Conservation (phyloP, 2,113 vertebrate genomes). For the Anas platyrhynchos region DNA sequence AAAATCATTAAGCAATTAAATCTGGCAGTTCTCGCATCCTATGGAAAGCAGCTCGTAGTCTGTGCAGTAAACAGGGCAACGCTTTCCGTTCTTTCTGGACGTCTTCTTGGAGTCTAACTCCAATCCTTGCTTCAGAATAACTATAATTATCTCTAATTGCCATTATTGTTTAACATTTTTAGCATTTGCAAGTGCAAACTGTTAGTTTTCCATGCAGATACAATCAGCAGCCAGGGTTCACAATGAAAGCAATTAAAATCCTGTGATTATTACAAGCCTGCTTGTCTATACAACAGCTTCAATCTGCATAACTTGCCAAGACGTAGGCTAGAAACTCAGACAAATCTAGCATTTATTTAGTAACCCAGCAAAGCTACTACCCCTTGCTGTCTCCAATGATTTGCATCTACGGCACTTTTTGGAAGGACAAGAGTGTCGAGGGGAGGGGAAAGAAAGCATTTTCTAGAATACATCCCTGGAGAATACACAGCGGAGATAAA, state of each 20-base stretch:
- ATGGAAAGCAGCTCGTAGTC: not conserved
- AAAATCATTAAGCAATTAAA: constrained; percentile 49
- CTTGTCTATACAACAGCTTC: constrained; percentile 3
- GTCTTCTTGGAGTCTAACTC: constrained; percentile 27
- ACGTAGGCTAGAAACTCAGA: constrained; percentile 48
- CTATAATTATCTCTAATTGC: constrained; percentile 67
- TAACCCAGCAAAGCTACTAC: constrained; percentile 45
- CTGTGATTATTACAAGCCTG: constrained; percentile 22
- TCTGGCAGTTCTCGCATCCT: not conserved
- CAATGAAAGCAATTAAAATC: constrained; percentile 55
- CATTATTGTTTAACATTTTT: constrained; percentile 66
- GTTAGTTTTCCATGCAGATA: constrained; percentile 19
- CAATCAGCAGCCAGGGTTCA: constrained; percentile 27
- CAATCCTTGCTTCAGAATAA: constrained; percentile 44
- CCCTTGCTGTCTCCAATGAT: constrained; percentile 38
- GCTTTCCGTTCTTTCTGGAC: not conserved
- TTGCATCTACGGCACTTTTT: constrained; percentile 41
- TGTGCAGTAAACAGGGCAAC: not conserved
- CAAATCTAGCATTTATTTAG: constrained; percentile 50
- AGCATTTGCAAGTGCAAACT: constrained; percentile 47
- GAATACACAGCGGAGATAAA: constrained; percentile 54
- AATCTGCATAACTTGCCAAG: constrained; percentile 35
- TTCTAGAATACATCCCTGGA: constrained; percentile 64
- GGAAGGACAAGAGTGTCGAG: not conserved
- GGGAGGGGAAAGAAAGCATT: constrained; percentile 40